phyloP scores from a whole-genome alignment of 2,113 vertebrate genomes.

The Thinocorus orbignyianus region DNA sequence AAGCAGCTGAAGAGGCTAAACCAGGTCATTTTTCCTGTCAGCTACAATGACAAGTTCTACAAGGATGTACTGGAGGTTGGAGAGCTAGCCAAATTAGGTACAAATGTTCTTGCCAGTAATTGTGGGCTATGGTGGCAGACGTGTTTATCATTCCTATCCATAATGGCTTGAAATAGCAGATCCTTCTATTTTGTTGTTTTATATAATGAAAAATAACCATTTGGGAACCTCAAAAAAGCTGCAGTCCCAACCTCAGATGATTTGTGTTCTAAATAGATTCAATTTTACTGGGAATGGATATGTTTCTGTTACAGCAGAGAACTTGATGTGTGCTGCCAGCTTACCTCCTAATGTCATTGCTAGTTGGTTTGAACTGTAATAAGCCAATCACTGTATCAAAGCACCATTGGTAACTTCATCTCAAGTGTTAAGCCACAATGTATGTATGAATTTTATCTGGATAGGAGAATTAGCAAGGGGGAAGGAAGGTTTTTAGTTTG shows the following conservation, averaged over 20 bases:
- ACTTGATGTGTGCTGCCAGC: not conserved
- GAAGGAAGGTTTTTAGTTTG: not conserved
- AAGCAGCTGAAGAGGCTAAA: conserved; percentile 98
- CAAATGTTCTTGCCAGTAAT: conserved; percentile 35
- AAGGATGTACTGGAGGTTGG: conserved; percentile 99
- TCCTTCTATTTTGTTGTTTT: not conserved
- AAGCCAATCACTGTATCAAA: not conserved
- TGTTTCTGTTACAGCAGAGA: not conserved
- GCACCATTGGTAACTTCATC: not conserved
- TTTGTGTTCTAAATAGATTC: not conserved
- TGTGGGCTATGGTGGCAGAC: not conserved
- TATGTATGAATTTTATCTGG: not conserved
- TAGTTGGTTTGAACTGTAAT: not conserved
- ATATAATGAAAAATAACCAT: not conserved
- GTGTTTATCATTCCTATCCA: not conserved
- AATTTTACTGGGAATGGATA: not conserved
- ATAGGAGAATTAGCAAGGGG: not conserved
- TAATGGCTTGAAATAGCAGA: not conserved
- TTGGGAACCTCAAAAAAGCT: not conserved
- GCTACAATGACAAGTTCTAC: conserved; percentile 99
- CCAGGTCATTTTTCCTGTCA: conserved; percentile 99
- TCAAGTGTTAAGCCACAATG: not conserved
- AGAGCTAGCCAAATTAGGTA: conserved; percentile 98
- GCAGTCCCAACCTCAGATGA: not conserved
- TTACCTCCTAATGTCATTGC: not conserved